These are phyloP conservation scores for Aphelinus atriplicis DNA, from an alignment of 1,140 invertebrate genomes.

Conservation along the genomic window DNA sequence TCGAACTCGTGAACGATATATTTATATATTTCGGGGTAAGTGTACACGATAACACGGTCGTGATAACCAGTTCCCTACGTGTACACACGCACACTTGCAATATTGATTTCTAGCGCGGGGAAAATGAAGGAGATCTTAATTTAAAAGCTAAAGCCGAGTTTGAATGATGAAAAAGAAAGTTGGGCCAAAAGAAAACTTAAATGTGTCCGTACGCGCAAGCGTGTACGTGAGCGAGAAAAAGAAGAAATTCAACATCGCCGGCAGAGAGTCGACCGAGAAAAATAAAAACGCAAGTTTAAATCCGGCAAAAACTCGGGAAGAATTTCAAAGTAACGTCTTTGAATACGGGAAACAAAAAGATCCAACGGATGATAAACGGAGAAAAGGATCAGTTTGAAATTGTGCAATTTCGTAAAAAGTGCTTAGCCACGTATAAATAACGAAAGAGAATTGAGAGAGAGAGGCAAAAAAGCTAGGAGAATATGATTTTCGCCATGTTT, in stretches of 20 bases:
- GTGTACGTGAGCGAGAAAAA: conserved; percentile 11
- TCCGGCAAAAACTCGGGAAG: conserved; percentile 16
- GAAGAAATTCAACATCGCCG: conserved; percentile 22
- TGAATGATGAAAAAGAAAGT: conserved; percentile 31
- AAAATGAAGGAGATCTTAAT: conserved; percentile 5
- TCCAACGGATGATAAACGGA: conserved; percentile 1
- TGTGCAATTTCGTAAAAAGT: neutral
- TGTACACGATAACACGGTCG: too few relatives aligned
- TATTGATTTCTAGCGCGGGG: too few relatives aligned
- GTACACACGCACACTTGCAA: too few relatives aligned
- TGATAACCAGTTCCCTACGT: too few relatives aligned
- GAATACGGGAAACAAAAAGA: conserved; percentile 23
- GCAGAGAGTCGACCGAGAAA: conserved; percentile 10
- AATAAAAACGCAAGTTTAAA: conserved; percentile 33
- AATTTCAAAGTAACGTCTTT: conserved; percentile 22
- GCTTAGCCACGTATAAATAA: neutral
- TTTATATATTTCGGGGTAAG: too few relatives aligned
- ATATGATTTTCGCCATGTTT: conserved; percentile 10
- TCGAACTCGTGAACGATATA: too few relatives aligned
- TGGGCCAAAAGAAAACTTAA: conserved; percentile 20
- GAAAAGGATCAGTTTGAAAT: neutral
- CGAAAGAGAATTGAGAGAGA: neutral
- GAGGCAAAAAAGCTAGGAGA: neutral
- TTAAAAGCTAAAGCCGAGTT: conserved; percentile 22
- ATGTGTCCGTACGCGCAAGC: neutral